Evolutionary conservation across 2,797 vertebrate genomes (phyloP), one percentile per base, ranked within the genome.

Genomic region (Rallus crepitans): DNA sequence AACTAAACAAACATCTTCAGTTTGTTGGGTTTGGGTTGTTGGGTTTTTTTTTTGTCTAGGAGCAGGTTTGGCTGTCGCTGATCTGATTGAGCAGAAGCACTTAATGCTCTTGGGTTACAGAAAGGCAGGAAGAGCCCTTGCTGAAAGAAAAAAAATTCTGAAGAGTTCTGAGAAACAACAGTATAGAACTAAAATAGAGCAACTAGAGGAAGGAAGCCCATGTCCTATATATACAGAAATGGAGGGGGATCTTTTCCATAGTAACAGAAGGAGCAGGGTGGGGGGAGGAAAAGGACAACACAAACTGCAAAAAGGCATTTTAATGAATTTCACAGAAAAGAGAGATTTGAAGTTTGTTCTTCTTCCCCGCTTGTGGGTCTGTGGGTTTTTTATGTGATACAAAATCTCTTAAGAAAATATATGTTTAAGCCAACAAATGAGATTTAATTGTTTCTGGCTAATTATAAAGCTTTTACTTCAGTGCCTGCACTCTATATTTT

Each of bases 141-240:
- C 50, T 39, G 87, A 76, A 76, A 89, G 89, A 79, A 89, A 73
- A 87, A 93, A 96, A 95, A 92, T 27, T 68, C 7, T 6, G 61
- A 94, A 94, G 68, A 83, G 87, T 95, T 95, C 73, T 96, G 92
- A 96, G 92, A 97, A 96, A 87, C 11, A 2, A 75, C 39, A 40
- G 82, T 95, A 56, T 81, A 94, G 90, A 79, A 79, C 92, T 90
- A 94, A 96, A 97, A 95, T 84, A 96, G 96, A 93, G 93, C 93
- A 94, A 61, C 48, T 71, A 73, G 90, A 97, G 96, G 96, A 97
- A 97, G 96, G 96, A 97, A 97, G 92, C 37, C 82, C 52, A 6
- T 93, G 94, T 90, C 81, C 93, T 93, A 95, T 92, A 96, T 95
- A 89, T 82, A 77, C 90, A 83, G 78, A 92, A 75, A 84, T 80